phyloP scores from a whole-genome alignment of 2,797 vertebrate genomes.

The Heliangelus exortis region DNA sequence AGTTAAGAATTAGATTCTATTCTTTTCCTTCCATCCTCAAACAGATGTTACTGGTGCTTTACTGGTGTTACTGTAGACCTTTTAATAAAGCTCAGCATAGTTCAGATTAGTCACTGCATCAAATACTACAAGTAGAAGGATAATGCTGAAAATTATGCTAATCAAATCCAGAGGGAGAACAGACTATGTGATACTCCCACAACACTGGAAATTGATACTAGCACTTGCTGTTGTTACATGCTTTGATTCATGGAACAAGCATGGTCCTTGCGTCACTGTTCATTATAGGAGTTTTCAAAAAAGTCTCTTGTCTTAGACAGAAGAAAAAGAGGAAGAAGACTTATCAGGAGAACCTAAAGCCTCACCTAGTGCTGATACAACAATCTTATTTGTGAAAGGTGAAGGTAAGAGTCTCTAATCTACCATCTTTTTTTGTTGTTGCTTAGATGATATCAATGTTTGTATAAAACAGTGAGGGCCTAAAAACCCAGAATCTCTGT shows the following conservation, averaged over 20 bases:
- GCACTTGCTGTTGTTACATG: background rate
- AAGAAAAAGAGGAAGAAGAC: constrained; percentile 96
- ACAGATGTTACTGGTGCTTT: background rate
- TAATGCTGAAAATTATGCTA: background rate
- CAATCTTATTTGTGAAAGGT: constrained; percentile 96
- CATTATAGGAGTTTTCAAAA: constrained; percentile 39
- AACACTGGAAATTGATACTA: background rate
- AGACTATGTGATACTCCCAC: background rate
- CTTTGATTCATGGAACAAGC: background rate
- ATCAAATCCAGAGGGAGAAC: background rate
- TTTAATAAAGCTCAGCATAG: background rate
- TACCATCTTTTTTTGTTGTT: background rate
- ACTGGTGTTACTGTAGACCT: background rate
- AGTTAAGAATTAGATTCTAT: background rate
- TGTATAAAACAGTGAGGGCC: background rate
- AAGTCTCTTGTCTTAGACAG: constrained; percentile 82
- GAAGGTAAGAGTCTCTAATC: constrained; percentile 83
- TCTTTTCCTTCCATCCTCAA: background rate
- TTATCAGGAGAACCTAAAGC: constrained; percentile 92
- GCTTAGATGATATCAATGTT: background rate
- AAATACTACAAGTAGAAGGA: background rate
- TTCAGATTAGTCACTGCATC: background rate
- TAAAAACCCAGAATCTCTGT: background rate
- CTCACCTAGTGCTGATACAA: constrained; percentile 95
- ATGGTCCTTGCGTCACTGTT: constrained; percentile 20